Evolutionary conservation across 2,888 invertebrate genomes (phyloP).

Genomic region (Leucophora obtusa): DNA sequence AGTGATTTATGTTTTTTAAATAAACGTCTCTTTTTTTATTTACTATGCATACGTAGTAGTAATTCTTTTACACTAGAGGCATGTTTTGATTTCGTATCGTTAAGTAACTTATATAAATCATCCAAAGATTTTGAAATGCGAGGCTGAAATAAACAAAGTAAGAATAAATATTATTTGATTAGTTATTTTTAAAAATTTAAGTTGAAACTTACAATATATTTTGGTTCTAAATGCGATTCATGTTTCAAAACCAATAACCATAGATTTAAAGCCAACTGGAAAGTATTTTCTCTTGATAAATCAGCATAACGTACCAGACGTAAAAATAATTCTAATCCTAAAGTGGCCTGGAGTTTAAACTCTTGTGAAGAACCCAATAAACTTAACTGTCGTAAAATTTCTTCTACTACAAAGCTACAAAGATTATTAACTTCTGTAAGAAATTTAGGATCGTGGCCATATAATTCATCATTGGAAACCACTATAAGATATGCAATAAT

Average conservation of each 20-base stretch:
- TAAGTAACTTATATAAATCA: constrained; percentile 67
- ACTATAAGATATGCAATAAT: constrained; percentile 80
- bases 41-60: constrained; percentile 42
- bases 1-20: too few species aligned
- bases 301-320: constrained; percentile 84
- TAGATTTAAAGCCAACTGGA: constrained; percentile 86
- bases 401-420: constrained; percentile 87
- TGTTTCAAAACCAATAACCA: constrained; percentile 89
- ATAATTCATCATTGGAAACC: constrained; percentile 94
- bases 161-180: not conserved
- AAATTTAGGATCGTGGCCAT: constrained; percentile 93
- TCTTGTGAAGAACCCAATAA: constrained; percentile 84
- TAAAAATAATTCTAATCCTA: constrained; percentile 87
- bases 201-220: constrained; percentile 75
- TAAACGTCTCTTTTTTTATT: too few species aligned
- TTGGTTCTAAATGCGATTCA: constrained; percentile 80
- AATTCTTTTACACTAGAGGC: constrained; percentile 50
- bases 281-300: constrained; percentile 81
- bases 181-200: too few species aligned
- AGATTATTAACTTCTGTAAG: constrained; percentile 88
- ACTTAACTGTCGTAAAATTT: constrained; percentile 85
- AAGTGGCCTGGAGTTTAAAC: constrained; percentile 83
- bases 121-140: constrained; percentile 71
- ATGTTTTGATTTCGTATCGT: constrained; percentile 62
- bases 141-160: constrained; percentile 61